These are phyloP conservation scores for Gryllus longicercus DNA, from an alignment of 2,888 invertebrate species.

Conservation along the genomic window DNA sequence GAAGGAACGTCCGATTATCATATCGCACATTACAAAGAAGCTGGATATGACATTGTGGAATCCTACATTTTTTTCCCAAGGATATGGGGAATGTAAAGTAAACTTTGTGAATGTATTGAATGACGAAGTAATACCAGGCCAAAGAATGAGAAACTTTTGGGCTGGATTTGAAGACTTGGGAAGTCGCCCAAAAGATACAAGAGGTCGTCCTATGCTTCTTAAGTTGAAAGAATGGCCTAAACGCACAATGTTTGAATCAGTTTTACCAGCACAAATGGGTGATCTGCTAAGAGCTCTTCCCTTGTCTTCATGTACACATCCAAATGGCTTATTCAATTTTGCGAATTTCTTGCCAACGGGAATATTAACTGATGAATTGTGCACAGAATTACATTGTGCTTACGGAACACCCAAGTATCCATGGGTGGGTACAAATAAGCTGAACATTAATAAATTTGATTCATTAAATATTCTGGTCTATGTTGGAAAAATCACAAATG, in stretches of 20 bases:
- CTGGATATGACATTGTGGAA: background rate
- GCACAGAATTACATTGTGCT: background rate
- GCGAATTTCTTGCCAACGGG: background rate
- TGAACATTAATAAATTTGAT: background rate
- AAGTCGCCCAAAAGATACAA: background rate
- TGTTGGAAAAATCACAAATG: background rate
- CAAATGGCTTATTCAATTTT: background rate
- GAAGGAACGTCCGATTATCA: background rate
- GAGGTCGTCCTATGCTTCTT: background rate
- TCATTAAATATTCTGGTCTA: background rate
- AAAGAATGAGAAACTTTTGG: background rate
- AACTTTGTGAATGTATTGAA: background rate
- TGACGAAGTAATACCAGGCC: background rate
- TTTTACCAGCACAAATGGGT: background rate
- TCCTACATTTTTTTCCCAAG: background rate
- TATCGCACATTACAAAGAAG: background rate
- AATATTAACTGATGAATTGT: background rate
- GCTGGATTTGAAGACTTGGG: background rate
- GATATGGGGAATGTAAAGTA: background rate
- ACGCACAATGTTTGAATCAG: background rate
- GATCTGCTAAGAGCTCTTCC: background rate
- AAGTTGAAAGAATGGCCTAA: background rate
- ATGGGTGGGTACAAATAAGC: background rate
- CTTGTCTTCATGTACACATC: background rate
- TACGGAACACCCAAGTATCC: background rate